Percentiles rank a stretch among this genome's conserved stretches.
Evolutionary conservation across 1,140 invertebrate genomes (phyloP).

Genomic region (Platorchestia sp.): DNA sequence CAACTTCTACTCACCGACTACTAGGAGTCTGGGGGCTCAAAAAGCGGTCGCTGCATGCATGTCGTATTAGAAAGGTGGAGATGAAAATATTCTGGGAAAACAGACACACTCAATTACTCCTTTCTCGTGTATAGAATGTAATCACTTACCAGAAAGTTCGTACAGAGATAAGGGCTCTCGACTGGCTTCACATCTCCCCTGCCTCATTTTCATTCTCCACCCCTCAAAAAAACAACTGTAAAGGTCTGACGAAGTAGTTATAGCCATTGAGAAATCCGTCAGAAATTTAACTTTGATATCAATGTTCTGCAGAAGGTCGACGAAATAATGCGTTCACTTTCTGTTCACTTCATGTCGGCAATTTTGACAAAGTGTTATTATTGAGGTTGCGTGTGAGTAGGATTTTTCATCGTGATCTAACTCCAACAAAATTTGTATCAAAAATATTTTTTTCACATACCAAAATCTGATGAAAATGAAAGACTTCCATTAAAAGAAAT

Average conservation of each 20-base stretch:
- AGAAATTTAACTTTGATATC: no score
- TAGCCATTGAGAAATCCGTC: not conserved
- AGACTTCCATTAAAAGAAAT: no score
- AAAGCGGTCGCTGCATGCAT: not conserved
- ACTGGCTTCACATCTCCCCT: not conserved
- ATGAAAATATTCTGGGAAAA: not conserved
- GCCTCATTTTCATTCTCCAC: not conserved
- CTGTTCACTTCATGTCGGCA: no score
- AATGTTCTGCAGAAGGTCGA: no score
- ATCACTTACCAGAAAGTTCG: not conserved
- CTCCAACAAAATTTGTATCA: no score
- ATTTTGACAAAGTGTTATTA: no score
- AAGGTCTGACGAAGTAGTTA: not conserved
- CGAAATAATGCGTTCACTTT: no score
- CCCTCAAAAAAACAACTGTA: no score
- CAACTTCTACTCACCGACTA: not conserved
- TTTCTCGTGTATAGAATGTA: not conserved
- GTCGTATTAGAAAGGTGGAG: not conserved
- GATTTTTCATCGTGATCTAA: no score
- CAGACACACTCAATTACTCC: not conserved
- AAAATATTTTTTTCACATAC: no score
- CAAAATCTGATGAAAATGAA: no score
- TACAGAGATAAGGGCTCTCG: not conserved
- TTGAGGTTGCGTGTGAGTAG: no score
- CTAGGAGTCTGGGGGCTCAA: not conserved